Evolutionary conservation across 2,797 vertebrate genomes (phyloP), one percentile per base, ranked within the genome.

Genomic region (Heliangelus exortis): DNA sequence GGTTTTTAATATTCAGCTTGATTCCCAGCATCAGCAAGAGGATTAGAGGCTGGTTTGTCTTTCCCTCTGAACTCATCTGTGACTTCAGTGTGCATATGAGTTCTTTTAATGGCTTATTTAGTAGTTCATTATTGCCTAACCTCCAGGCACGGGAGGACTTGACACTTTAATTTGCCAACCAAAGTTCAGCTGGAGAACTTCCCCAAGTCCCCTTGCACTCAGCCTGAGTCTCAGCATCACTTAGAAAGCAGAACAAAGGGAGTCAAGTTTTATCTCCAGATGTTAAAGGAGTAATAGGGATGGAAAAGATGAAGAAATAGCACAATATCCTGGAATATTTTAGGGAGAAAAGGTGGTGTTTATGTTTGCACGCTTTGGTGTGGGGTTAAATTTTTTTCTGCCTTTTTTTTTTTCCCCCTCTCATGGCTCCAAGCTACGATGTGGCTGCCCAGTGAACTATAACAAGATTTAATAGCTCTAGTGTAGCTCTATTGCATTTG

Each of bases 401-500:
- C 28, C 9, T 17, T 36, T 59, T 62, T 58, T 78, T 83, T 20
- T 8, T 31, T 2, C 8, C 16, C 28, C n/a, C 34, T 89, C 29
- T 31, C 1, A 2, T 66, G 93, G 75, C 87, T 93, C 55, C 9
- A 9, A 81, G 93, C 82, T 48, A 54, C 73, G 29, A 17, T 90
- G 90, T 96, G 93, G 78, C 74, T 96, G 91, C 74, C 84, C 95
- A 71, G 88, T 57, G 76, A 93, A 92, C 86, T 71, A 8, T 87
- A 91, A 92, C 91, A 84, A 96, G 95, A 91, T 96, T 97, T 93
- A 95, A 92, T 69, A 95, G 92, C 92, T 94, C 66, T 90, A 75
- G 69, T 23, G 72, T 75, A 48, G 51, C 94, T 92, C 9, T 85
- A 84, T 87, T 79, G 93, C 57, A 6, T 95, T 93, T 96, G 97